These are phyloP conservation scores for Drosophila nigritarsus DNA, from an alignment of 2,888 invertebrate species.

Conservation along the genomic window DNA sequence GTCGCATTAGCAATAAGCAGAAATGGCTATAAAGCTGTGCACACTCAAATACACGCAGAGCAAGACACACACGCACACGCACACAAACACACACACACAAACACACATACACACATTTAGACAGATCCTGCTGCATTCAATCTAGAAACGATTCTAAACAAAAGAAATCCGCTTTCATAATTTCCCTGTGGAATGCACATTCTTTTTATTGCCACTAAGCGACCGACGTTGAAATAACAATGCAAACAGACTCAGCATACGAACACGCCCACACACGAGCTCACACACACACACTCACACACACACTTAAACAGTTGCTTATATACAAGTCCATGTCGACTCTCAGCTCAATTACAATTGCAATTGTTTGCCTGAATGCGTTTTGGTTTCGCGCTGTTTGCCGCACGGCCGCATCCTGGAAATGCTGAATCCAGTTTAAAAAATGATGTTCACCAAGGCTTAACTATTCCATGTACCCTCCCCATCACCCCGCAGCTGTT, in stretches of 20 bases:
- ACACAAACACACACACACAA: conserved; percentile 4
- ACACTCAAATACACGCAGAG: conserved; percentile 33
- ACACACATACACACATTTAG: conserved; percentile 21
- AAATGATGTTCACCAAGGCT: conserved; percentile 71
- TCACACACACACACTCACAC: conserved; percentile 8
- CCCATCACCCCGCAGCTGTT: conserved; percentile 2
- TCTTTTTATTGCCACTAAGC: conserved; percentile 82
- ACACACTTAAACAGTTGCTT: conserved; percentile 30
- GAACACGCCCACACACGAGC: conserved; percentile 19
- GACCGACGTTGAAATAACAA: conserved; percentile 76
- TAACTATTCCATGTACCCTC: conserved; percentile 24
- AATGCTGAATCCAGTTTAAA: conserved; percentile 66
- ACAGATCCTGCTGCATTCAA: conserved; percentile 60
- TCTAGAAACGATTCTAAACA: conserved; percentile 81
- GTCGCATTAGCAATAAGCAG: conserved; percentile 76
- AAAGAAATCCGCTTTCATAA: conserved; percentile 82
- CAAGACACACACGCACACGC: conserved; percentile 24
- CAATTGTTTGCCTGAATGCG: conserved; percentile 82
- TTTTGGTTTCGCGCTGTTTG: conserved; percentile 70
- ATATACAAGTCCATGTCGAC: conserved; percentile 57
- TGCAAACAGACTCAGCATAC: conserved; percentile 66
- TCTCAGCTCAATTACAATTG: conserved; percentile 81
- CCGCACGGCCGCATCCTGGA: conserved; percentile 57
- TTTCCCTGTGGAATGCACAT: conserved; percentile 80
- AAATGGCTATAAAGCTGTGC: conserved; percentile 65